These are phyloP conservation scores for Temnothorax longispinosus DNA, from an alignment of 1,140 invertebrate species.

Conservation along the genomic window DNA sequence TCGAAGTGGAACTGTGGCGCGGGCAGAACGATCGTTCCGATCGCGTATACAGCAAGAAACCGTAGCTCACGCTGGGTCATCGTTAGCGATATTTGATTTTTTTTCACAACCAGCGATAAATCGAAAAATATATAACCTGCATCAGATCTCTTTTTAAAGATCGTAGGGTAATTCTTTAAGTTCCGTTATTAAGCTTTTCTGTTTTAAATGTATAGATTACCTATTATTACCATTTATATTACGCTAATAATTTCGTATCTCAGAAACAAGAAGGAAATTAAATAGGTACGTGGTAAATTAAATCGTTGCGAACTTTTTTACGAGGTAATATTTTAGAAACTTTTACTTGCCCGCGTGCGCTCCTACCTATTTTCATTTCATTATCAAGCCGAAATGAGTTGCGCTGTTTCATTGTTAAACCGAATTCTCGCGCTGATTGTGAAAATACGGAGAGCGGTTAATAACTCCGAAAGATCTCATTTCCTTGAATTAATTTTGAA, in stretches of 20 bases:
- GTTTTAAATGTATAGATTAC: background rate
- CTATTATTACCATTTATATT: background rate
- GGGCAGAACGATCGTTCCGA: slow-evolving; percentile 7
- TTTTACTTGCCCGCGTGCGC: background rate
- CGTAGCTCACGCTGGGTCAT: slow-evolving; percentile 7
- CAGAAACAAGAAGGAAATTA: background rate
- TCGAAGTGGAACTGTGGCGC: slow-evolving; percentile 22
- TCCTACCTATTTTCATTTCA: slow-evolving; percentile 46
- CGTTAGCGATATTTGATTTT: background rate
- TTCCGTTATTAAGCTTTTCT: background rate
- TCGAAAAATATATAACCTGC: background rate
- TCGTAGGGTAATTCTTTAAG: background rate
- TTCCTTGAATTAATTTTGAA: slow-evolving; percentile 40
- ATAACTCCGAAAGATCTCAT: slow-evolving; percentile 39
- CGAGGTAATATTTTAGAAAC: slow-evolving; percentile 23
- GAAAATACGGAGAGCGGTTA: slow-evolving; percentile 38
- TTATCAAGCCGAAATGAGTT: slow-evolving; percentile 43
- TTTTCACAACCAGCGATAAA: slow-evolving; percentile 14
- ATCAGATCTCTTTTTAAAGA: background rate
- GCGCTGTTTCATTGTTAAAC: slow-evolving; percentile 28
- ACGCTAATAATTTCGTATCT: background rate
- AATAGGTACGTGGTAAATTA: background rate
- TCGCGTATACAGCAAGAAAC: background rate
- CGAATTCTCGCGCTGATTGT: slow-evolving; percentile 21
- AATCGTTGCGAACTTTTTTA: background rate